Base-by-base conservation (phyloP, 2,113 vertebrate species). In the Phasianus colchicus region DNA sequence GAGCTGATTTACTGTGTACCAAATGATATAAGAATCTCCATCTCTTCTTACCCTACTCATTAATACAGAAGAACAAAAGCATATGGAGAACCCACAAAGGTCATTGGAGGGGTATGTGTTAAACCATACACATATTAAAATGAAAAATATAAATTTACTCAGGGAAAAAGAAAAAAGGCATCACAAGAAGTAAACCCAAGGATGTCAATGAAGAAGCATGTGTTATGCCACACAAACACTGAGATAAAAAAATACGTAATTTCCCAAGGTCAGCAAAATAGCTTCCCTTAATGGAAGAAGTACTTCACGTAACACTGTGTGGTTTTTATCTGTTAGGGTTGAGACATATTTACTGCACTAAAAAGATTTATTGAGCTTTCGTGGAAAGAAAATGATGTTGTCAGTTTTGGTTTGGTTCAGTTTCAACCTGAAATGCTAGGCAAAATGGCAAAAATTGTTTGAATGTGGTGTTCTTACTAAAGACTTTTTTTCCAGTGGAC, bases 361-460 rank as follows among this genome's bases (percentile, higher is more conserved):
- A 83, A 54, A 85, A 95, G 91, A 91, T 86, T 95, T 92, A 91
- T 71, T 75, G 72, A 83, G 65, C 65, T 86, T 95, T 96, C n/a
- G 10, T 71, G 72, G 84, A 88, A 95, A 57, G 42, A 81, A 30
- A 85, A 81, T 77, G 42, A 54, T 75, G 61, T 80, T 89, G 48
- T 60, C 65, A 60, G 3, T 8, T 96, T 92, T 77, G 60, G 19
- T 75, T 90, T 94, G 86, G 52, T 74, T 86, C 52, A 25, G 18
- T 86, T 96, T 93, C 90, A 95, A 83, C 34, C 15, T 69, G 67
- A 89, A 93, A 92, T 75, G 24, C 84, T 93, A 65, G 64, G 61
- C 30, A 92, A 92, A 92, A 91, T 61, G 50, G 71, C 76, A 81
- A 75, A 92, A 76, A 92, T 17, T 60, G 27, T 86, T 95, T 83